Evolutionary conservation across 2,888 invertebrate genomes (phyloP), one percentile per base, ranked within the genome.

Genomic region (Crepidodera aurea): DNA sequence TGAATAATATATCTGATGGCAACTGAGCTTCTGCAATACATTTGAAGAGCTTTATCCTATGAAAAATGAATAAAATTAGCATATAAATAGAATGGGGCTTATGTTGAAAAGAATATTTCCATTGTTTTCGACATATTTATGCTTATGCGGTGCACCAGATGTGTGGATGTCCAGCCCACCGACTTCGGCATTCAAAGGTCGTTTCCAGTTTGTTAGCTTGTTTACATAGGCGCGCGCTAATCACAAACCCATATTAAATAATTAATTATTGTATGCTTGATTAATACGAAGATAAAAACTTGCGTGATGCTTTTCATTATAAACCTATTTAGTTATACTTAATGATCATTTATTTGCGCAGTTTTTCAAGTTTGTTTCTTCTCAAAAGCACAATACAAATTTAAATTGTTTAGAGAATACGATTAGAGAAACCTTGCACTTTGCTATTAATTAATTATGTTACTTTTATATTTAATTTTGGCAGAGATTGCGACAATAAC

Each of bases 121-220:
- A 65, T 67, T 67, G 67, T 67, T 60, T 66, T 61, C 60, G 55
- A 64, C 60, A 61, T 64, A 54, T 64, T 64, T 64, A 64, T 64
- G 64, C 58, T 51, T 64, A 51, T 51, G 27, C 40, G 19, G 54
- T 61, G 50, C 60, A 64, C 58, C 65, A 68, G 64, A 68, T 68
- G 68, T 66, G 68, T 64, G 65, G 65, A 68, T 57, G 59, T 64
- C 69, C 69, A 60, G 56, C 66, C 68, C 67, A 69, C 67, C 65
- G 48, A 46, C 48, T 46, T 48, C 56, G 67, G 60, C 69, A 69
- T 69, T 69, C 69, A 69, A 69, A 69, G 69, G 69, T 69, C 69
- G 69, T 69, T 64, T 62, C 50, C 51, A 40, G 62, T 58, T 46
- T 61, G 53, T 58, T 62, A 53, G 39, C 48, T 55, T 50, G 40